These are phyloP conservation scores for Ophiothrix spiculata DNA, from an alignment of 35 echinoderm and acorn worm genomes.

Conservation along the genomic window DNA sequence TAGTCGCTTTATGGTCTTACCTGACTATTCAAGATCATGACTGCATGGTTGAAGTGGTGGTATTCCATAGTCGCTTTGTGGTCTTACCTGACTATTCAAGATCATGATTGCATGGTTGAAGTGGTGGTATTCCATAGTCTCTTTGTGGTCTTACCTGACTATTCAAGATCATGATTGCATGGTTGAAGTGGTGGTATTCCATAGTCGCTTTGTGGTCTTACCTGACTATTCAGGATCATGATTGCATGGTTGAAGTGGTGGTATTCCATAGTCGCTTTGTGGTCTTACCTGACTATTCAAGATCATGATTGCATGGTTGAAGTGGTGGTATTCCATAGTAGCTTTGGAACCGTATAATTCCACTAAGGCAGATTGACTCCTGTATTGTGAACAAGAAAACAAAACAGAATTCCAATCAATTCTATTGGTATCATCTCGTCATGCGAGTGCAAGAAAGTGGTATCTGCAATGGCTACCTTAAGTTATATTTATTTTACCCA, in stretches of 20 bases:
- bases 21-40: constrained; percentile 97
- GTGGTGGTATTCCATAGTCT: constrained; percentile 98
- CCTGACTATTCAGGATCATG: constrained; percentile 95
- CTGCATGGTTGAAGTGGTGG: constrained; percentile 97
- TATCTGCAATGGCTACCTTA: too few species aligned
- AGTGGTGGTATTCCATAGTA: constrained; percentile 99
- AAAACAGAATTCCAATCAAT: not conserved
- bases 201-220: constrained; percentile 98
- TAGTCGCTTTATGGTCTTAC: constrained; percentile 93
- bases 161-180: constrained; percentile 94
- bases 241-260: constrained; percentile 99
- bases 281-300: constrained; percentile 91
- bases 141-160: constrained; percentile 95
- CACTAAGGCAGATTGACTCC: constrained; percentile 85
- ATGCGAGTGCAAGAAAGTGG: too few species aligned
- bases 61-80: constrained; percentile 99
- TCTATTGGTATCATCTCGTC: too few species aligned
- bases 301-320: constrained; percentile 98
- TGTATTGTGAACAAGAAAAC: not conserved
- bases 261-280: constrained; percentile 98
- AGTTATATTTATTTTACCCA: too few species aligned
- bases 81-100: constrained; percentile 91
- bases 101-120: constrained; percentile 99
- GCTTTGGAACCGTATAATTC: constrained; percentile 97
- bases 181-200: constrained; percentile 99